phyloP scores from a whole-genome alignment of 2,797 vertebrate species.

The Tenualosa thibaudeaui region DNA sequence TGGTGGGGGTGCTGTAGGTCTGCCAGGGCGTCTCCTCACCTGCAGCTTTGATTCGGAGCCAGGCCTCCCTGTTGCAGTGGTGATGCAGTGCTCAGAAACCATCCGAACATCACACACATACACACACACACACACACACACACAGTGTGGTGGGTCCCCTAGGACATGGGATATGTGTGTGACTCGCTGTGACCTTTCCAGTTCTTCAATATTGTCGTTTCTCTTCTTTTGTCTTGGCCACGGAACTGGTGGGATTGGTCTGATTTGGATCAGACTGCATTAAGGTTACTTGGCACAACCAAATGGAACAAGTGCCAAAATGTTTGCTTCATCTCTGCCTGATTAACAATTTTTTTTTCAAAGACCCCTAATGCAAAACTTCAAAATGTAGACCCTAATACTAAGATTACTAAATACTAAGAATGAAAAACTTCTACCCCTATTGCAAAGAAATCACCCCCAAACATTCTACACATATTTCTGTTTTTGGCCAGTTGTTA shows the following conservation, averaged over 20 bases:
- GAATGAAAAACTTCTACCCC: too few relatives aligned
- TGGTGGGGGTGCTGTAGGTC: neutral
- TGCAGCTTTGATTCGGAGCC: conserved; percentile 36
- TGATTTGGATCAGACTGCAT: neutral
- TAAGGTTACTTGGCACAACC: neutral
- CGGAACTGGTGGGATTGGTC: neutral
- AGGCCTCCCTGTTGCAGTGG: conserved; percentile 28
- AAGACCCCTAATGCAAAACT: neutral
- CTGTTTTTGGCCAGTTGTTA: conserved; percentile 3
- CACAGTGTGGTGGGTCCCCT: neutral
- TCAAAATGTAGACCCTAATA: too few relatives aligned
- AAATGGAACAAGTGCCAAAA: neutral
- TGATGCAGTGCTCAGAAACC: conserved; percentile 29
- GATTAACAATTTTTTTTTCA: neutral
- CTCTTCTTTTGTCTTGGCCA: neutral
- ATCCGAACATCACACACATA: neutral
- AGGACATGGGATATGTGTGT: neutral
- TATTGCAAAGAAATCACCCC: too few relatives aligned
- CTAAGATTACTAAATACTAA: too few relatives aligned
- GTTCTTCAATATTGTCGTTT: neutral
- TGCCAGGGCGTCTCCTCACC: conserved; percentile 26
- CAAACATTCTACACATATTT: conserved; percentile 27
- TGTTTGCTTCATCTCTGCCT: neutral
- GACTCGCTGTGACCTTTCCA: neutral
- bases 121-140: neutral